phyloP scores from a whole-genome alignment of 2,113 vertebrate species.

The Sisor rabdophorus region DNA sequence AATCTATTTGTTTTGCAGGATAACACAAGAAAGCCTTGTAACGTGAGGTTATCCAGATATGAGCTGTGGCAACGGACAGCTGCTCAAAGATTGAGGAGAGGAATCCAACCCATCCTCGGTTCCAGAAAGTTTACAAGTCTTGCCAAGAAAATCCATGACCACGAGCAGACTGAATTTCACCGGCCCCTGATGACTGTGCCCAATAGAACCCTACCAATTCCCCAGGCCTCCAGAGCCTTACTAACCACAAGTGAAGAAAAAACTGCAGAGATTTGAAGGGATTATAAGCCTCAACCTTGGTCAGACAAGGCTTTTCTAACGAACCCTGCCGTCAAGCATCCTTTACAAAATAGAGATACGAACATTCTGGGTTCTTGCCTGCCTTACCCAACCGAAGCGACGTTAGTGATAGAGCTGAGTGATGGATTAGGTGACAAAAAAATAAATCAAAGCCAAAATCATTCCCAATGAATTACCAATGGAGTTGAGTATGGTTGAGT shows the following conservation, averaged over 20 bases:
- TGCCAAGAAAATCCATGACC: slow-evolving; percentile 74
- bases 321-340: slow-evolving; percentile 41
- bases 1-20: slow-evolving; percentile 67
- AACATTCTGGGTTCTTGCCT: slow-evolving; percentile 42
- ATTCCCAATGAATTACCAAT: slow-evolving; percentile 34
- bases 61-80: slow-evolving; percentile 84
- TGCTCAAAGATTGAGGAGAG: slow-evolving; percentile 81
- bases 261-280: slow-evolving; percentile 59
- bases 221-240: slow-evolving; percentile 41
- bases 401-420: slow-evolving; percentile 47
- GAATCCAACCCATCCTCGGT: slow-evolving; percentile 75
- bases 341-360: slow-evolving; percentile 39
- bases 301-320: slow-evolving; percentile 57
- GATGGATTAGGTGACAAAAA: slow-evolving; percentile 38
- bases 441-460: slow-evolving; percentile 43
- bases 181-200: slow-evolving; percentile 81
- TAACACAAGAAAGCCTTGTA: slow-evolving; percentile 71
- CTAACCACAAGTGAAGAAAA: slow-evolving; percentile 67
- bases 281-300: slow-evolving; percentile 57
- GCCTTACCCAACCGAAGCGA: slow-evolving; percentile 35
- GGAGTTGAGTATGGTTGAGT: too few species aligned
- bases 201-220: slow-evolving; percentile 71
- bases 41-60: slow-evolving; percentile 79
- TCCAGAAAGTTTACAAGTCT: slow-evolving; percentile 77
- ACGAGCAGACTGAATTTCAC: slow-evolving; percentile 74